Evolutionary conservation across 2,797 vertebrate species (phyloP), one percentile per base, ranked within the genome.

Genomic region (Thaleichthys pacificus): DNA sequence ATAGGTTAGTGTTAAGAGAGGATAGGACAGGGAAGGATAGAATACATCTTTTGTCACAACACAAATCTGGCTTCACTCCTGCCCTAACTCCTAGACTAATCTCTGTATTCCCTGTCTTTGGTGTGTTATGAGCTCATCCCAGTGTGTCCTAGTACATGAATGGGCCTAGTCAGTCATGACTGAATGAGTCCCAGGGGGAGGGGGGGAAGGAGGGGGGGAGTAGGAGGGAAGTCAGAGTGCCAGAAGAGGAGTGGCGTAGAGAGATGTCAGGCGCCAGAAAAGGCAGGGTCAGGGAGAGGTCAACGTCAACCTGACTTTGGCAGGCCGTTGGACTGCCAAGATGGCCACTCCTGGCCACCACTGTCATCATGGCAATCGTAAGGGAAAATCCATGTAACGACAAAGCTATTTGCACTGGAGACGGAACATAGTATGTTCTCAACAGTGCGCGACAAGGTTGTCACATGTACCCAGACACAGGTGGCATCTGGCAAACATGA

Each of bases 151-250:
- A 87, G 84, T 80, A 84, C 15, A 6, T 77, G 89, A 89, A 89
- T 91, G 86, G 83, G 80, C 47, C 81, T 89, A 90, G 88, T 89
- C 90, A 86, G 86, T 84, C 88, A 87, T 82, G 79, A 83, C 83
- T 91, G 88, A 87, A 88, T 78, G 72, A 74, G 60, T 82, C 89
- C 88, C 88, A 91, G 84, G 80, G 90, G 88, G 88, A 75, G 77
- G 71, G 62, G 69, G 72, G 38, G 66, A n/a, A 12, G 38, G 38
- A 38, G 54, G 35, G 32, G 30, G 19, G 47, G 1, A 57, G 69
- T 54, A 68, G 60, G 67, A 12, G 17, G 61, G 54, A 7, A 30
- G 28, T 35, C 24, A 26, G 26, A 49, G 54, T 74, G 82, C 84
- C 87, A 82, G 49, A 79, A 58, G 68, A 65, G 73, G 82, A 21